Base-by-base conservation (phyloP, 2,113 vertebrate species). In the Triplophysa dalaica region DNA sequence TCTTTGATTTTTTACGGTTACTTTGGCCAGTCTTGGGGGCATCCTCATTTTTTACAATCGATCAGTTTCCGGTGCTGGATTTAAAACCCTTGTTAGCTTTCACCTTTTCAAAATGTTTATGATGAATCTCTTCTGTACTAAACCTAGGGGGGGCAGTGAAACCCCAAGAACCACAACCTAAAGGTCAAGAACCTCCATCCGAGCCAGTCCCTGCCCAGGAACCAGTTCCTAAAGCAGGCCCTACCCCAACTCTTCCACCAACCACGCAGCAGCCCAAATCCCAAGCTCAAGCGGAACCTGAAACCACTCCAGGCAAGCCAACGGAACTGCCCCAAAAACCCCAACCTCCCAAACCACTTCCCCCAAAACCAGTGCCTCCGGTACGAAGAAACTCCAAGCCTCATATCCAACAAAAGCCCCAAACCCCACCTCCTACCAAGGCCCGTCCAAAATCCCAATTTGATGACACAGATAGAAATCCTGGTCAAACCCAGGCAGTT, bases 131-230 rank as follows among this genome's bases (percentile, higher is more conserved):
- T 90, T 92, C 90, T 94, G 93, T 94, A 64, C 94, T 92, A 87
- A 91, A 95, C 92, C 89, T 92, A 98, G 97, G 96, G 92, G 95
- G 94, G 88, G 91, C 95, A 91, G 91, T 93, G 91, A 96, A 97
- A 94, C 91, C 94, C 94, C 94, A 96, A 94, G 94, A 93, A 91
- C 89, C 89, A 86, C 93, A 94, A 86, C 91, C 94, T 86, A 94
- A 94, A 91, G 94, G 92, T 91, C 94, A 94, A 87, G 96, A 94
- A 84, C 88, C 89, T 83, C 89, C 94, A 86, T 87, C 94, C 88
- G 92, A 95, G 86, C 90, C 93, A 61, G 88, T 90, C 85, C 87
- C 93, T 90, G 88, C 91, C 79, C 93, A 88, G 85, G 92, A 91
- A 73, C 83, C 87, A 38, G 82, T 82, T 69, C 81, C 87, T 83